These are phyloP conservation scores for Salminus brasiliensis DNA, from an alignment of 2,113 vertebrate species.

Conservation along the genomic window DNA sequence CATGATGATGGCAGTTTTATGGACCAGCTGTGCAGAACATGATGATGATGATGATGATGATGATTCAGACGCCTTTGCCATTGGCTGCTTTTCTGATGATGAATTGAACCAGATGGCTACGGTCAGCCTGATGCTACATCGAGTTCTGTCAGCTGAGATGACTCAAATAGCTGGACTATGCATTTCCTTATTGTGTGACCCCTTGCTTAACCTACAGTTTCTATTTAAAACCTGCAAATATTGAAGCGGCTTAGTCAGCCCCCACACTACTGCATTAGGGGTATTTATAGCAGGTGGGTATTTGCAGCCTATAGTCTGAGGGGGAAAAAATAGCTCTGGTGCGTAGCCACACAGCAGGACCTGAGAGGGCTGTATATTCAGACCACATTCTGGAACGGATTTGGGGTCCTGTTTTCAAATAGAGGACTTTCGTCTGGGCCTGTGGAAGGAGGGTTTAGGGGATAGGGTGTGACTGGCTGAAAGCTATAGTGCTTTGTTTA, in stretches of 20 bases:
- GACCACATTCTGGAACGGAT: not conserved
- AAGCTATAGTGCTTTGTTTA: no score
- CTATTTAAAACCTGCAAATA: constrained; percentile 32
- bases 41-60: no score
- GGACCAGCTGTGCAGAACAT: constrained; percentile 7
- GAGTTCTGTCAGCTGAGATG: not conserved
- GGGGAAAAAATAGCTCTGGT: constrained; percentile 33
- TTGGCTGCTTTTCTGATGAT: not conserved
- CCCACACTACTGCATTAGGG: constrained; percentile 3
- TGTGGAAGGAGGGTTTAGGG: not conserved
- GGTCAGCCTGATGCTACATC: not conserved
- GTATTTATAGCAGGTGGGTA: constrained; percentile 36
- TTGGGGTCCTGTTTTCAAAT: not conserved
- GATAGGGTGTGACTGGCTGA: not conserved
- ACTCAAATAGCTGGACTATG: not conserved
- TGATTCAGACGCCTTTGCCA: not conserved
- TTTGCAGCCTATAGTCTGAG: constrained; percentile 28
- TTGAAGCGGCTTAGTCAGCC: constrained; percentile 8
- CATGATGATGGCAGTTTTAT: not conserved
- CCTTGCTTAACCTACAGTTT: constrained; percentile 15
- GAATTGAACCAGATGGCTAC: not conserved
- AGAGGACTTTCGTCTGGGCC: not conserved
- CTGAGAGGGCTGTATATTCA: not conserved
- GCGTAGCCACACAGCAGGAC: not conserved
- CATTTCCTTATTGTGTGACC: constrained; percentile 3